Conservation (phyloP, 2,888 invertebrate species). For the Oconnorella tubifera region DNA sequence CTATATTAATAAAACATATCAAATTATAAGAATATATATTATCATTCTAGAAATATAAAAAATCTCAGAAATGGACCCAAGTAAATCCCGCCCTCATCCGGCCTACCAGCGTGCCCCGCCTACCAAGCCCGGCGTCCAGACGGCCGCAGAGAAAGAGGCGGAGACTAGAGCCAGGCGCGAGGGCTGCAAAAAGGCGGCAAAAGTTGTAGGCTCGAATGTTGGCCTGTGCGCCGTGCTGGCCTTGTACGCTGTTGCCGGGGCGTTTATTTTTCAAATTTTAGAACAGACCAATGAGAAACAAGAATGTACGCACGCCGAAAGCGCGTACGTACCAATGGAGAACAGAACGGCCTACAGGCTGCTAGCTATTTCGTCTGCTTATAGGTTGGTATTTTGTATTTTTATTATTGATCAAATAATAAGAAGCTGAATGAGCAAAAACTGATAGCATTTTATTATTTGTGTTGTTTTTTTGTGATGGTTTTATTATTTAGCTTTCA, state of each 20-base stretch:
- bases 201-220: conserved; percentile 19
- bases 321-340: conserved; percentile 44
- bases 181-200: conserved; percentile 21
- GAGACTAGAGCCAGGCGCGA: conserved; percentile 7
- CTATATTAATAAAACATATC: too few relatives aligned
- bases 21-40: too few relatives aligned
- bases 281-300: conserved; percentile 54
- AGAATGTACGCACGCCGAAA: conserved; percentile 45
- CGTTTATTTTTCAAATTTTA: conserved; percentile 36
- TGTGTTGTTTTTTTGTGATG: too few relatives aligned
- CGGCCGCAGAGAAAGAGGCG: conserved; percentile 1
- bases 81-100: too few relatives aligned
- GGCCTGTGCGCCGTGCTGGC: conserved; percentile 14
- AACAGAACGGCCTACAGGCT: conserved; percentile 38
- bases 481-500: too few relatives aligned
- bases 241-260: conserved; percentile 23
- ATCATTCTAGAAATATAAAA: too few relatives aligned
- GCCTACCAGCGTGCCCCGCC: too few relatives aligned
- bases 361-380: conserved; percentile 19
- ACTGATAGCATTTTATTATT: too few relatives aligned
- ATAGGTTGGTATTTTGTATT: neutral
- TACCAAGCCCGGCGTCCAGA: too few relatives aligned
- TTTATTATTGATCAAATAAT: too few relatives aligned
- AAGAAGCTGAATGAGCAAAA: neutral
- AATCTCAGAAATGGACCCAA: too few relatives aligned